phyloP scores from a whole-genome alignment of 2,888 invertebrate genomes.

The Agonopterix alstromeriana region DNA sequence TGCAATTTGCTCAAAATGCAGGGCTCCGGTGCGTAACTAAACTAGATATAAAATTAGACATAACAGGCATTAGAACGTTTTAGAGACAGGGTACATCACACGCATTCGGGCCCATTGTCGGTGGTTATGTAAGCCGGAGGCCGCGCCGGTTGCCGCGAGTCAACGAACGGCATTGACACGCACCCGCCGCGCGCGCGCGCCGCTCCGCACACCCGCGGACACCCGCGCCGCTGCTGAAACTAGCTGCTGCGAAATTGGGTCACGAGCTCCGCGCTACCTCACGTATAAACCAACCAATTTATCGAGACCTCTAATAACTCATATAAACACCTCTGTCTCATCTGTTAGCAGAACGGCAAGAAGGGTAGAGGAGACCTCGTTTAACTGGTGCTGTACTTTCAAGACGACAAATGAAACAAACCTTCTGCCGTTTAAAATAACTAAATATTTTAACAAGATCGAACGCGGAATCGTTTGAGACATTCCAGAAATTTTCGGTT shows the following conservation, averaged over 20 bases:
- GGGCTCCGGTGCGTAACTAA: no score
- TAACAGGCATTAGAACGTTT: background rate
- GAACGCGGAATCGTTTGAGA: slow-evolving; percentile 42
- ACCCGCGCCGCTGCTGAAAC: slow-evolving; percentile 67
- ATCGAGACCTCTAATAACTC: slow-evolving; percentile 39
- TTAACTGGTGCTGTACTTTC: slow-evolving; percentile 34
- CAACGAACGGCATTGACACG: slow-evolving; percentile 77
- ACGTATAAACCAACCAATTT: slow-evolving; percentile 50
- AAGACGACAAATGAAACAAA: slow-evolving; percentile 58
- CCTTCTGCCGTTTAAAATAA: slow-evolving; percentile 56
- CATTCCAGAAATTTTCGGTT: background rate
- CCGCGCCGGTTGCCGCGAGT: slow-evolving; percentile 69
- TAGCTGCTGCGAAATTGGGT: slow-evolving; percentile 76
- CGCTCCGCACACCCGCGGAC: slow-evolving; percentile 29
- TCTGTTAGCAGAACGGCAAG: slow-evolving; percentile 5
- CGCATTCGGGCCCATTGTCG: slow-evolving; percentile 68
- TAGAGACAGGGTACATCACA: slow-evolving; percentile 47
- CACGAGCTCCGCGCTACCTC: slow-evolving; percentile 68
- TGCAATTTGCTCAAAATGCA: no score
- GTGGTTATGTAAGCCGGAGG: slow-evolving; percentile 75
- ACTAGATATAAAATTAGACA: no score
- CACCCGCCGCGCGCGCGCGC: slow-evolving; percentile 44
- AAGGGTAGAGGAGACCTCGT: slow-evolving; percentile 20
- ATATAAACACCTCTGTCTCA: slow-evolving; percentile 15
- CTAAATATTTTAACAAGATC: slow-evolving; percentile 42